These are phyloP conservation scores for Ailuropoda melanoleuca DNA, from an alignment of 2,113 vertebrate genomes.

Conservation along the genomic window DNA sequence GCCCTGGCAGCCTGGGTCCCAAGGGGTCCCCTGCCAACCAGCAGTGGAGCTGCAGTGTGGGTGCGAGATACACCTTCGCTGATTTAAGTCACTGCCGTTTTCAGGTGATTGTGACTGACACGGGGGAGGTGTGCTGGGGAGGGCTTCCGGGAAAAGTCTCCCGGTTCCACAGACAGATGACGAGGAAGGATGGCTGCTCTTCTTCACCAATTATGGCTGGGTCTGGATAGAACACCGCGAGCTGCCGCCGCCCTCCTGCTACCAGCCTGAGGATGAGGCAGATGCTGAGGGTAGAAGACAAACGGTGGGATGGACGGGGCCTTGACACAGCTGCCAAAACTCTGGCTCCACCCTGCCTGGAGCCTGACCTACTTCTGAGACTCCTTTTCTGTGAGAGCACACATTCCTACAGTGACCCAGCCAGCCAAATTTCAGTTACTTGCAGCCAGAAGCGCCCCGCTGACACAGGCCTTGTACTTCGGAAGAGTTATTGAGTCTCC, in stretches of 20 bases:
- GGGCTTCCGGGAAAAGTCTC: neutral
- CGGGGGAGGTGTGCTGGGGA: neutral
- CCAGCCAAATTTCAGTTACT: neutral
- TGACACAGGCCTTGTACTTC: neutral
- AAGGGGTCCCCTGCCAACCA: neutral
- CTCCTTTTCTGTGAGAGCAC: neutral
- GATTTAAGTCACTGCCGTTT: neutral
- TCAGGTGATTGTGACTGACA: neutral
- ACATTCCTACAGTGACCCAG: neutral
- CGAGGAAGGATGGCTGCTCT: neutral
- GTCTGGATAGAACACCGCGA: fast-evolving
- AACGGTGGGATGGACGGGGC: neutral
- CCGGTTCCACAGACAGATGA: neutral
- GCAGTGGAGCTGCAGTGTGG: neutral
- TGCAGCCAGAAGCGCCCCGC: neutral
- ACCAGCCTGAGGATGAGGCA: neutral
- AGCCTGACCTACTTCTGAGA: neutral
- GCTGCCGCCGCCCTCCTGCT: too few relatives aligned
- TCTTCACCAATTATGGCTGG: neutral
- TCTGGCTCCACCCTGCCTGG: neutral
- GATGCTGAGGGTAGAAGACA: neutral
- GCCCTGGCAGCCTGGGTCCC: neutral
- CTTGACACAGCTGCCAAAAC: neutral
- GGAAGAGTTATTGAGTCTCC: neutral
- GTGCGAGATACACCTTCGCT: neutral